phyloP scores from a whole-genome alignment of 2,797 vertebrate genomes.

The Pseudomugil gertrudae region DNA sequence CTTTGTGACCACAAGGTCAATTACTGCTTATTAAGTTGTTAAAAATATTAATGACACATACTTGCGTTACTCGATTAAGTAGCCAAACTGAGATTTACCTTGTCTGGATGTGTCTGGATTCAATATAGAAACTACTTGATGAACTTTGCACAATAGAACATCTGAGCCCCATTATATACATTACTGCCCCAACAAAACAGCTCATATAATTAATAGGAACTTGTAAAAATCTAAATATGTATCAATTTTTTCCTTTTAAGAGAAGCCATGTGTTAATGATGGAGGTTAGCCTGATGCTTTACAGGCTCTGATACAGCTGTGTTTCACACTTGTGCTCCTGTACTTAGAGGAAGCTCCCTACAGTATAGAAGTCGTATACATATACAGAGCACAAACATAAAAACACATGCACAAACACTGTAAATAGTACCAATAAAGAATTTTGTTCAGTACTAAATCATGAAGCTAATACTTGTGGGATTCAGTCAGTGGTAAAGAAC shows the following conservation, averaged over 20 bases:
- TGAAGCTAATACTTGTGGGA: conserved; percentile 68
- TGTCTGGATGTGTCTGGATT: conserved; percentile 43
- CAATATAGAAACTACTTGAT: conserved; percentile 5
- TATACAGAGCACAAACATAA: conserved; percentile 4
- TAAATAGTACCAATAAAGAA: conserved; percentile 69
- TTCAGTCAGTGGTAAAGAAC: conserved; percentile 67
- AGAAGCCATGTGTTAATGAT: conserved; percentile 52
- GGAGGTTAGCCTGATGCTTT: conserved; percentile 37
- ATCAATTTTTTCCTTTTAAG: conserved; percentile 49
- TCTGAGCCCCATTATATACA: conserved; percentile 50
- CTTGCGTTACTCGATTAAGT: background rate
- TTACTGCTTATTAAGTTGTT: background rate
- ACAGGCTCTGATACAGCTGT: conserved; percentile 42
- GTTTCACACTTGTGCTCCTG: conserved; percentile 39
- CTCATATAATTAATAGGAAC: conserved; percentile 55
- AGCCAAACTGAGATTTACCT: background rate
- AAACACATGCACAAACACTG: conserved; percentile 31
- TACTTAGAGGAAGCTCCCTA: conserved; percentile 14
- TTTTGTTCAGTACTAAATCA: conserved; percentile 59
- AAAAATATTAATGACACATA: background rate
- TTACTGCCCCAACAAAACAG: conserved; percentile 48
- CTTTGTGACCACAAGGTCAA: background rate
- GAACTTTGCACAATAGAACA: conserved; percentile 24
- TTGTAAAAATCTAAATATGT: conserved; percentile 55
- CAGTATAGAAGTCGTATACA: conserved; percentile 32